Evolutionary conservation across 2,888 invertebrate genomes (phyloP).

Genomic region (Latheticus oryzae): DNA sequence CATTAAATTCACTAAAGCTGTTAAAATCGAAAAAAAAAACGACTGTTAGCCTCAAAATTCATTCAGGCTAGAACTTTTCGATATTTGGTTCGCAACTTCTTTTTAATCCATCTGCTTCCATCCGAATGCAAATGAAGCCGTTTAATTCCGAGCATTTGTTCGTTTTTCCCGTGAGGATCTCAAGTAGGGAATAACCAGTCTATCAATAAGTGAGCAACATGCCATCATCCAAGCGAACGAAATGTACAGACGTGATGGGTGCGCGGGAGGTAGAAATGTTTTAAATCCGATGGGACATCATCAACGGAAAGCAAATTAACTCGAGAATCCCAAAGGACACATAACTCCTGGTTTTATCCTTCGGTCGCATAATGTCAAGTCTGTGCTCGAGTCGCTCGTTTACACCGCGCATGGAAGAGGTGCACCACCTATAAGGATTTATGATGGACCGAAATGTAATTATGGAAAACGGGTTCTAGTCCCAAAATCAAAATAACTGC

Average conservation of each 20-base stretch:
- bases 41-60: too few species aligned
- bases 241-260: conserved; percentile 27
- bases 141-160: conserved; percentile 23
- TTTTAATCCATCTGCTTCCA: background rate
- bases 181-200: conserved; percentile 28
- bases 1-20: too few species aligned
- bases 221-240: conserved; percentile 1
- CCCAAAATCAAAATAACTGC: conserved; percentile 20
- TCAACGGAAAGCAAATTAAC: conserved; percentile 65
- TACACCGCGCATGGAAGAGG: conserved; percentile 50
- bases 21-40: too few species aligned
- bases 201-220: conserved; percentile 42
- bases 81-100: background rate
- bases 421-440: conserved; percentile 51
- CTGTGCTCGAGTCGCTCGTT: conserved; percentile 52
- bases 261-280: conserved; percentile 46
- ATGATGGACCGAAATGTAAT: conserved; percentile 52
- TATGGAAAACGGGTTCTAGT: conserved; percentile 45
- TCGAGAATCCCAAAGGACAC: conserved; percentile 60
- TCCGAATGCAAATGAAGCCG: conserved; percentile 16
- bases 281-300: conserved; percentile 61
- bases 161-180: background rate
- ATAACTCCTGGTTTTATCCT: conserved; percentile 64
- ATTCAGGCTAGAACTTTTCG: too few species aligned
- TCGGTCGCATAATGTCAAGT: conserved; percentile 61